A percentile compares a stretch with the other conserved stretches of the same genome.
phyloP scores from a whole-genome alignment of 2,888 invertebrate genomes.

The Ophion ellenae region DNA sequence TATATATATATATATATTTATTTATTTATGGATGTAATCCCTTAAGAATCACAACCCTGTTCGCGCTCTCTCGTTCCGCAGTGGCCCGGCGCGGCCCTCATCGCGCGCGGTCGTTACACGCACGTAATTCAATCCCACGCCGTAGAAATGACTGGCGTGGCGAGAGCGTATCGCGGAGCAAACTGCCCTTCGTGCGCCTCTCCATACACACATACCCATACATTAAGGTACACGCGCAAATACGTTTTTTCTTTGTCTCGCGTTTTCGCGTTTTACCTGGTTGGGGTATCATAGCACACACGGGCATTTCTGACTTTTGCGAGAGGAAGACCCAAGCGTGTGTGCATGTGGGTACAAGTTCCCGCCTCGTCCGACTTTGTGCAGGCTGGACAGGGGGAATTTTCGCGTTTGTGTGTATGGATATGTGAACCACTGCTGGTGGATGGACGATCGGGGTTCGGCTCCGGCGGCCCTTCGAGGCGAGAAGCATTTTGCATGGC shows the following conservation, averaged over 20 bases:
- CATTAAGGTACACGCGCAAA: not conserved
- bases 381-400: constrained; percentile 30
- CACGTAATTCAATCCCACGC: constrained; percentile 77
- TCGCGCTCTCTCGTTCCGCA: constrained; percentile 42
- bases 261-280: constrained; percentile 63
- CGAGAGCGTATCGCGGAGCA: constrained; percentile 55
- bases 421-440: too few relatives aligned
- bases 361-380: constrained; percentile 26
- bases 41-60: constrained; percentile 50
- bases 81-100: constrained; percentile 49
- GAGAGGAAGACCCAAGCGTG: constrained; percentile 23
- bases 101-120: constrained; percentile 69
- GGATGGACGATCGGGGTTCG: too few relatives aligned
- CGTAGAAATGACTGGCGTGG: constrained; percentile 73
- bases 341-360: not conserved
- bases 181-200: constrained; percentile 43
- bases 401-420: not conserved
- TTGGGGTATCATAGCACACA: constrained; percentile 2
- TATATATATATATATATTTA: constrained; percentile 4
- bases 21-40: constrained; percentile 15
- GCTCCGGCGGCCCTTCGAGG: too few relatives aligned
- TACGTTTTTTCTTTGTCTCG: constrained; percentile 31
- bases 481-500: too few relatives aligned
- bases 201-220: constrained; percentile 14
- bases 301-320: constrained; percentile 47